These are phyloP conservation scores for Candidula unifasciata DNA, from an alignment of 2,888 invertebrate genomes.

Conservation along the genomic window DNA sequence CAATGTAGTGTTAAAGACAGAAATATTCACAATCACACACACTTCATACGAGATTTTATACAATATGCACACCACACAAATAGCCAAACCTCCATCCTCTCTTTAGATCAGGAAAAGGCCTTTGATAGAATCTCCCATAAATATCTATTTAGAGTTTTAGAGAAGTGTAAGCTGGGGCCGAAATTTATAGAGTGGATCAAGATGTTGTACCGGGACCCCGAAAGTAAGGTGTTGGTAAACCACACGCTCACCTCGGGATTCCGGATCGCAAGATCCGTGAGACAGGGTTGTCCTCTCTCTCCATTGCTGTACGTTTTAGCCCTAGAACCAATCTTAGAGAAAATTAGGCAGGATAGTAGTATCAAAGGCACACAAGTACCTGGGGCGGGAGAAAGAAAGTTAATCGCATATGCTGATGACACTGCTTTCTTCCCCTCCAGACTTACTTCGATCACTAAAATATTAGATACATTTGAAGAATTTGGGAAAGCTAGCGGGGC, in stretches of 20 bases:
- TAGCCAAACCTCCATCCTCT: not conserved
- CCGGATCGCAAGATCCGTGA: not conserved
- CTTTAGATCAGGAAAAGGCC: not conserved
- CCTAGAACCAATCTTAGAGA: not conserved
- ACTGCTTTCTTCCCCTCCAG: conserved; percentile 1
- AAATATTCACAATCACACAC: conserved; percentile 24
- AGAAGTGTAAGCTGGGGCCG: not conserved
- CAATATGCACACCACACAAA: not conserved
- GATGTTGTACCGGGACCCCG: not conserved
- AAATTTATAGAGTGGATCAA: not conserved
- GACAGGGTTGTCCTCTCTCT: not conserved
- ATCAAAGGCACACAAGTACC: conserved; percentile 4
- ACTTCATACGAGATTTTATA: conserved; percentile 1
- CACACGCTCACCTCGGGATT: not conserved
- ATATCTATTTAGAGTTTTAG: not conserved
- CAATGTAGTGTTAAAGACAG: not conserved
- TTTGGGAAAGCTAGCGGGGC: conserved; percentile 2
- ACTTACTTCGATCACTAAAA: not conserved
- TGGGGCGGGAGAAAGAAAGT: not conserved
- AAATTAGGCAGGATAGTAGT: not conserved
- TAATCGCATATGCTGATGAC: conserved; percentile 12
- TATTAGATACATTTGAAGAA: not conserved
- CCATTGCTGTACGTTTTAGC: not conserved
- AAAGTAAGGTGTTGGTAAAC: not conserved
- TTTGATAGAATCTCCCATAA: not conserved